Base-by-base conservation (phyloP, 2,888 invertebrate species). In the Gymnoscelis rufifasciata region DNA sequence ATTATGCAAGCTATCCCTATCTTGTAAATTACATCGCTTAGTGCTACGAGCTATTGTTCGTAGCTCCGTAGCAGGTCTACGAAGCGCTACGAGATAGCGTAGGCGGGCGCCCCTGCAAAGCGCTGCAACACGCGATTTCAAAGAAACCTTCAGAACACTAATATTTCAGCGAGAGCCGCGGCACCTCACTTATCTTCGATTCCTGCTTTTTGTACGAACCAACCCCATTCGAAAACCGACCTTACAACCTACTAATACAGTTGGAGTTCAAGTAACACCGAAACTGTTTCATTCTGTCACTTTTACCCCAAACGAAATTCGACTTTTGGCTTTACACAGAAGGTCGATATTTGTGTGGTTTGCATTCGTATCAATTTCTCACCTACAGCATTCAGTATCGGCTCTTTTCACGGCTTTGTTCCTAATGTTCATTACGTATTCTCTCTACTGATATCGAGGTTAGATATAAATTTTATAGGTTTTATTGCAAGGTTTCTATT, bases 371-470 rank as follows among this genome's bases (percentile, higher is more conserved):
- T 72, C 76, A 73, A 77, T 76, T 78, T 78, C 78, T 64, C 78
- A 78, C 77, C 78, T 77, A 72, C 73, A 75, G 72, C 71, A 67
- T 74, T 76, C 69, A 68, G 74, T 76, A 78, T 81, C 76, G 77
- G 78, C 71, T 78, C 75, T 79, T 80, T 80, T 79, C 78, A 67
- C 76, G 75, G 74, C 74, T 81, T 82, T 81, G 80, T 81, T 83
- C 78, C 74, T 83, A 82, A 83, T 83, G 81, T 80, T 83, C 82
- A 83, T 83, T 83, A 82, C 72, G 78, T 80, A 82, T 83, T 83
- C 83, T 71, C 75, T 81, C 73, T 74, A 73, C 76, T 75, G 78
- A 76, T 80, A 78, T 81, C 68, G 78, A 67, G 73, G 74, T 72
- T 71, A 73, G 74, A 78, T 80, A 83, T 82, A 80, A 71, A 79